Evolutionary conservation across 2,797 vertebrate species (phyloP).

Genomic region (Tragelaphus oryx): DNA sequence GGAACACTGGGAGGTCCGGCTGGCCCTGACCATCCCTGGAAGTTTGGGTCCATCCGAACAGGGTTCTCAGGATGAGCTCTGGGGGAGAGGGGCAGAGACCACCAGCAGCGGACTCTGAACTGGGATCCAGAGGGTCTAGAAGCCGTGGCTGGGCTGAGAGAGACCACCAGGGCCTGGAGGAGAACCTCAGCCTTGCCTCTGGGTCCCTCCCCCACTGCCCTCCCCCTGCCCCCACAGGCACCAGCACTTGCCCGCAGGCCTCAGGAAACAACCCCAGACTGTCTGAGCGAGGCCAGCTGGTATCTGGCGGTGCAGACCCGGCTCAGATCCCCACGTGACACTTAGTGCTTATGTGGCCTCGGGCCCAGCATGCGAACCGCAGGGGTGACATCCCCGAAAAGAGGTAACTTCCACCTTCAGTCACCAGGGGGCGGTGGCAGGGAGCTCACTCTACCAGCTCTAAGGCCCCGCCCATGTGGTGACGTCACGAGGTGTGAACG

Average conservation of each 20-base stretch:
- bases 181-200: background rate
- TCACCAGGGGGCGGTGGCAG: background rate
- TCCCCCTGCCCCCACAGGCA: background rate
- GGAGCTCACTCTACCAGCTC: accelerated
- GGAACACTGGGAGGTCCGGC: accelerated
- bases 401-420: background rate
- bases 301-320: accelerated
- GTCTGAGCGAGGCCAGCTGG: accelerated
- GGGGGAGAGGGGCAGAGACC: too few species aligned
- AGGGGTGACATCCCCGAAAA: background rate
- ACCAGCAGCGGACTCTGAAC: background rate
- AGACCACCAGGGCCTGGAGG: background rate
- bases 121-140: background rate
- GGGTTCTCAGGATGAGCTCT: too few species aligned
- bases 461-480: accelerated
- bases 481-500: accelerated
- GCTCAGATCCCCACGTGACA: background rate
- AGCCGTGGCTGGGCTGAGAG: background rate
- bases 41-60: too few species aligned
- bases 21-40: background rate
- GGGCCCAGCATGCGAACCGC: accelerated
- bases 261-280: background rate
- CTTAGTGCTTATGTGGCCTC: background rate
- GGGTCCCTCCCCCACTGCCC: accelerated
- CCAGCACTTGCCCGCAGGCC: background rate